Evolutionary conservation across 2,797 vertebrate species (phyloP).

Genomic region (Mallotus villosus): DNA sequence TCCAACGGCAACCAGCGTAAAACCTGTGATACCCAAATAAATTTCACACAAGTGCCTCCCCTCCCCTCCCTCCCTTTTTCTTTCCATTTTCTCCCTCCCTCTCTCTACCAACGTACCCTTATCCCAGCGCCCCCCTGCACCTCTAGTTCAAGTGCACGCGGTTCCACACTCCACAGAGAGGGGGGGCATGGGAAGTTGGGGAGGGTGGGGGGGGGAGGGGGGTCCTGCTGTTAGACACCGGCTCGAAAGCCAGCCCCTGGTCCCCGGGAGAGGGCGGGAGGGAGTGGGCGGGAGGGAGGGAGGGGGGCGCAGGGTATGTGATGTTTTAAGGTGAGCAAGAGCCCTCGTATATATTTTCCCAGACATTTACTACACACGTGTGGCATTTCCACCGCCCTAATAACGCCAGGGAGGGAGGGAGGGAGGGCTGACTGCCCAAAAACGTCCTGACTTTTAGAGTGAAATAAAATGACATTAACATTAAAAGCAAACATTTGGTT

Average conservation of each 20-base stretch:
- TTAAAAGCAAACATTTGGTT: constrained; percentile 48
- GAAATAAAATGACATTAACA: constrained; percentile 69
- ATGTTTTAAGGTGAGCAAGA: constrained; percentile 42
- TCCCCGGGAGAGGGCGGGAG: constrained; percentile 27
- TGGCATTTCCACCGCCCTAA: constrained; percentile 63
- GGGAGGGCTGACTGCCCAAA: constrained; percentile 50
- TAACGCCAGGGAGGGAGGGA: constrained; percentile 58
- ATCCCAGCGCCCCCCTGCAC: neutral
- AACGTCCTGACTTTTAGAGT: constrained; percentile 61
- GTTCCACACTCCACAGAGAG: neutral
- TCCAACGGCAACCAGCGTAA: constrained; percentile 70
- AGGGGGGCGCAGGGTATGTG: neutral
- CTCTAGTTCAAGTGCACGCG: no score
- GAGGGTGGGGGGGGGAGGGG: constrained; percentile 26
- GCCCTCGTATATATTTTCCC: constrained; percentile 52
- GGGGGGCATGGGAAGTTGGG: constrained; percentile 45
- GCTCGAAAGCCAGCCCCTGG: constrained; percentile 13
- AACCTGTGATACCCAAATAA: constrained; percentile 72
- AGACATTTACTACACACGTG: constrained; percentile 65
- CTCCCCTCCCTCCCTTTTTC: constrained; percentile 13
- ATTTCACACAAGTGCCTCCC: constrained; percentile 64
- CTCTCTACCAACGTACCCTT: constrained; percentile 16
- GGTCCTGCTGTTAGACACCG: constrained; percentile 37
- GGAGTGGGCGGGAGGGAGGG: constrained; percentile 3
- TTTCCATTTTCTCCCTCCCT: neutral